phyloP scores from a whole-genome alignment of 2,888 invertebrate genomes.

The Brachyopa scutellaris region DNA sequence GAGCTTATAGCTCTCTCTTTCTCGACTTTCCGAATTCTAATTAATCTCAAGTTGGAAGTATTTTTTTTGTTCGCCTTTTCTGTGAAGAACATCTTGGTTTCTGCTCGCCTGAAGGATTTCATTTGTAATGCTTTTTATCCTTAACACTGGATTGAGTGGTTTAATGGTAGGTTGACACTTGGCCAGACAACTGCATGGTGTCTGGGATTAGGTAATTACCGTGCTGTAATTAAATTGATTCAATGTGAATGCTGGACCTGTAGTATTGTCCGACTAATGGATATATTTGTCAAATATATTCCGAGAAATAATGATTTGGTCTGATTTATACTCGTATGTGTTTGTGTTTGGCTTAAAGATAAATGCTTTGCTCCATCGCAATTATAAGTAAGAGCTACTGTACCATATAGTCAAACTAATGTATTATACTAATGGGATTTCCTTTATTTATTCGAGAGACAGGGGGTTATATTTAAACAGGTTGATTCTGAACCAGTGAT shows the following conservation, averaged over 20 bases:
- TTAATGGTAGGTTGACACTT: conserved; percentile 62
- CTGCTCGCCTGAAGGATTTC: not conserved
- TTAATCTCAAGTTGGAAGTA: conserved; percentile 44
- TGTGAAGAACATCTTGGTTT: conserved; percentile 53
- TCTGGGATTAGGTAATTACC: conserved; percentile 52
- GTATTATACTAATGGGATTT: no score
- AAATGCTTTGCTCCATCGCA: not conserved
- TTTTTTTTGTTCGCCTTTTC: conserved; percentile 53
- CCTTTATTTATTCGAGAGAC: no score
- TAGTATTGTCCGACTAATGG: conserved; percentile 40
- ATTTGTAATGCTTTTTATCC: not conserved
- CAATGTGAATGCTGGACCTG: conserved; percentile 4
- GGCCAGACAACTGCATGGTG: conserved; percentile 38
- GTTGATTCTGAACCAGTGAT: no score
- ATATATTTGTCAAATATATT: conserved; percentile 29
- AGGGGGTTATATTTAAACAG: no score
- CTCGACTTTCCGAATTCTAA: conserved; percentile 35
- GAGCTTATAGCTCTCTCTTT: not conserved
- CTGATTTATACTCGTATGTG: not conserved
- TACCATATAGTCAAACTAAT: no score
- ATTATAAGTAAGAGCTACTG: no score
- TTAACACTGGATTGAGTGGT: conserved; percentile 14
- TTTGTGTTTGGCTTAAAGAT: conserved; percentile 8
- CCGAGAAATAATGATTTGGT: conserved; percentile 32
- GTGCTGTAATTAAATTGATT: conserved; percentile 53